Conservation (phyloP, 1,140 invertebrate species). For the Euura lappo region DNA sequence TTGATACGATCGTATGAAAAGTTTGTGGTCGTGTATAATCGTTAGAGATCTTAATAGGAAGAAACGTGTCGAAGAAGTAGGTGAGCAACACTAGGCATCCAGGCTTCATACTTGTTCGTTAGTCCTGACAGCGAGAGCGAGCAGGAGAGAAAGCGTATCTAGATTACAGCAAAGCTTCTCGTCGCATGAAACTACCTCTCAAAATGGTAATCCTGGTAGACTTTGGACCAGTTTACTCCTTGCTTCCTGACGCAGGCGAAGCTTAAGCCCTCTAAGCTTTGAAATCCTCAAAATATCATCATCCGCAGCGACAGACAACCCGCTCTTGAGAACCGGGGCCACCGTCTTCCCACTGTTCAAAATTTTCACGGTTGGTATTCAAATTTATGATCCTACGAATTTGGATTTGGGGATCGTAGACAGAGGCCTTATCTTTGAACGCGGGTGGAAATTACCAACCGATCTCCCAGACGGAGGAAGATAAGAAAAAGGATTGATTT, state of each 20-base stretch:
- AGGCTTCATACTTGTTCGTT: no score
- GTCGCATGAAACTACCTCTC: conserved; percentile 4
- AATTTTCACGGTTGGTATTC: neutral
- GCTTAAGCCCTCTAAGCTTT: neutral
- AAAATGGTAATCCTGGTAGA: conserved; percentile 3
- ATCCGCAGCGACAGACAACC: neutral
- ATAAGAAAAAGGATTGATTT: no score
- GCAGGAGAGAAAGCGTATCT: neutral
- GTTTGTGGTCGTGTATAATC: no score
- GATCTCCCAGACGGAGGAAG: no score
- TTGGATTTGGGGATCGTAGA: no score
- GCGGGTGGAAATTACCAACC: no score
- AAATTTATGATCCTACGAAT: neutral
- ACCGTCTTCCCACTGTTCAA: neutral
- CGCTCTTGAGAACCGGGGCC: neutral
- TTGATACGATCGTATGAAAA: no score
- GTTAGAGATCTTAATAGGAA: no score
- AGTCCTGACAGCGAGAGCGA: no score
- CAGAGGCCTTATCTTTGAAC: no score
- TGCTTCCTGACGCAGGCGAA: neutral
- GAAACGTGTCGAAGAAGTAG: no score
- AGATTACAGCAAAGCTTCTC: neutral
- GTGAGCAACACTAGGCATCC: no score
- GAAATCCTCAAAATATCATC: conserved; percentile 4
- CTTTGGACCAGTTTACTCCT: neutral